phyloP scores from a whole-genome alignment of 2,888 invertebrate species.

The Agrochola lychnidis region DNA sequence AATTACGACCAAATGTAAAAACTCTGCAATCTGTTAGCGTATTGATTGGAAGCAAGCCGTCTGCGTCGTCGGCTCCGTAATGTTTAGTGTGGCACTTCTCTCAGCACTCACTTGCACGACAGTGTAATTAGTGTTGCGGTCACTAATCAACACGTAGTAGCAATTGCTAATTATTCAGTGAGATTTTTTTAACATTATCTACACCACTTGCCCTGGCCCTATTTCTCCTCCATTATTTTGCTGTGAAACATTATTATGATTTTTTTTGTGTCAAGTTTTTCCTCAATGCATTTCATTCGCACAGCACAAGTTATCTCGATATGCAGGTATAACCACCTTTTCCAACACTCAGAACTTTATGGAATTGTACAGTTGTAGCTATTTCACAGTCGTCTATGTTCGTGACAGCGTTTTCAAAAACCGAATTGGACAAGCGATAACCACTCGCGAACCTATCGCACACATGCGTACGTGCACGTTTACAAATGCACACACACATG shows the following conservation, averaged over 20 bases:
- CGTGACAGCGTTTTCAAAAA: conserved; percentile 33
- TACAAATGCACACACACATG: not conserved
- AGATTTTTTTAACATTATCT: not conserved
- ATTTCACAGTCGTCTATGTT: conserved; percentile 21
- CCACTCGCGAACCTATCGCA: conserved; percentile 1
- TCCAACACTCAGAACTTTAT: not conserved
- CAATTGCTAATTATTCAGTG: not conserved
- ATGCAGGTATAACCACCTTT: not conserved
- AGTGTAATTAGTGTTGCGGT: conserved; percentile 3
- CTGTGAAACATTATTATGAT: not conserved
- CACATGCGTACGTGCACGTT: not conserved
- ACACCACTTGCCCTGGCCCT: not conserved
- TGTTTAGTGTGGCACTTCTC: not conserved
- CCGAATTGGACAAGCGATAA: conserved; percentile 10
- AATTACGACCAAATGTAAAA: conserved; percentile 34
- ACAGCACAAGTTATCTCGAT: not conserved
- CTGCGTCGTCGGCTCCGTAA: not conserved
- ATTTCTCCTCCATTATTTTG: not conserved
- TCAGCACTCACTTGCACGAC: not conserved
- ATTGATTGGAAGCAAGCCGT: conserved; percentile 6
- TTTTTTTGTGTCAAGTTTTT: not conserved
- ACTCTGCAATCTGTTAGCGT: not conserved
- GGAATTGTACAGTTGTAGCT: not conserved
- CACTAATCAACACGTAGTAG: not conserved
- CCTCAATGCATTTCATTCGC: not conserved